These are phyloP conservation scores for Lepas anatifera DNA, from an alignment of 2,888 invertebrate species.

Conservation along the genomic window DNA sequence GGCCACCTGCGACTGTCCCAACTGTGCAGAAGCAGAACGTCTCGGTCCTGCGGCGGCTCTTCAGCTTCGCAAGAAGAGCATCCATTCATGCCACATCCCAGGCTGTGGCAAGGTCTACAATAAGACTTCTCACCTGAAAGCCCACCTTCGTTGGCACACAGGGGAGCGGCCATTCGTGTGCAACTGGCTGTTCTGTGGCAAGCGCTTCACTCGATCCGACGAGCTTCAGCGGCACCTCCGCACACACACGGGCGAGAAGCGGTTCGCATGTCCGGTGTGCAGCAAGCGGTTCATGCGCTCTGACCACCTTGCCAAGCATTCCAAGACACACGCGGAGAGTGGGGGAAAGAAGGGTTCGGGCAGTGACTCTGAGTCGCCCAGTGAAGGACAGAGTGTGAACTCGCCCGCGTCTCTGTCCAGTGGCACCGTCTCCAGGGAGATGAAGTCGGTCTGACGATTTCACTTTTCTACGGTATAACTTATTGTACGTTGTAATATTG, in stretches of 20 bases:
- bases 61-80: slow-evolving; percentile 42
- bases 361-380: slow-evolving; percentile 39
- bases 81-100: slow-evolving; percentile 86
- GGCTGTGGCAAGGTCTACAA: slow-evolving; percentile 85
- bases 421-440: neutral
- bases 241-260: slow-evolving; percentile 88
- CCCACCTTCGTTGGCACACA: slow-evolving; percentile 95
- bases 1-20: slow-evolving; percentile 97
- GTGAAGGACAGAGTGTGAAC: slow-evolving; percentile 19
- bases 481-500: too few relatives aligned
- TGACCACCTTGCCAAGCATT: slow-evolving; percentile 93
- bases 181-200: slow-evolving; percentile 95
- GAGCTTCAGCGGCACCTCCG: slow-evolving; percentile 89
- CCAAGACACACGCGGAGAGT: slow-evolving; percentile 64
- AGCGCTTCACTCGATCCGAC: slow-evolving; percentile 89
- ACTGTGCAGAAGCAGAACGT: slow-evolving; percentile 94
- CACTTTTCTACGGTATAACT: too few relatives aligned
- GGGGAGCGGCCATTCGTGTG: slow-evolving; percentile 94
- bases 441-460: slow-evolving; percentile 14
- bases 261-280: slow-evolving; percentile 92
- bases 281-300: slow-evolving; percentile 96
- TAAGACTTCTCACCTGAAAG: slow-evolving; percentile 95
- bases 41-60: slow-evolving; percentile 86
- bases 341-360: slow-evolving; percentile 40
- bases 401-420: neutral